Conservation (phyloP, 2,113 vertebrate genomes). For the Plestiodon gilberti region DNA sequence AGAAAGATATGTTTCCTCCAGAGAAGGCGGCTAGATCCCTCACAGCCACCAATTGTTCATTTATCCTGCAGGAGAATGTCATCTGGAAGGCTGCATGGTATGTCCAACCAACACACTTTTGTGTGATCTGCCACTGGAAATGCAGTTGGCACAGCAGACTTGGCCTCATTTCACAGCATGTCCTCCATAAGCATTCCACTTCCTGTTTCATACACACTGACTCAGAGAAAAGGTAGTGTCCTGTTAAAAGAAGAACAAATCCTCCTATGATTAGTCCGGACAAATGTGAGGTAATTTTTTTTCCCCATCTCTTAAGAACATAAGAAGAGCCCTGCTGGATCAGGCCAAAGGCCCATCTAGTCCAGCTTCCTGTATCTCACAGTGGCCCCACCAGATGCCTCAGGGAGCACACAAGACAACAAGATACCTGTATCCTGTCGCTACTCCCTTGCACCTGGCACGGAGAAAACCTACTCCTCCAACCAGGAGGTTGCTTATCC, state of each 20-base stretch:
- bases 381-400: too few relatives aligned
- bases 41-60: background rate
- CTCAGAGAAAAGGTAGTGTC: background rate
- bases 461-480: too few relatives aligned
- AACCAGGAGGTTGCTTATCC: too few relatives aligned
- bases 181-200: background rate
- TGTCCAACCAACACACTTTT: background rate
- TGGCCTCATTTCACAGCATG: background rate
- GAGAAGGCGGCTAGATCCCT: background rate
- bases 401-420: too few relatives aligned
- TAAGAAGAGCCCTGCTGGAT: too few relatives aligned
- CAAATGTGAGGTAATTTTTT: background rate
- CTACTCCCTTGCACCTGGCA: too few relatives aligned
- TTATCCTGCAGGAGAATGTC: background rate
- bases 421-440: too few relatives aligned
- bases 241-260: background rate
- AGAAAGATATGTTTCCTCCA: background rate
- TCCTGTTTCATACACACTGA: background rate
- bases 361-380: too few relatives aligned
- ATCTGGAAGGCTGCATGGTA: background rate
- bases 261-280: background rate
- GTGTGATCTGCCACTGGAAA: background rate
- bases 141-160: background rate
- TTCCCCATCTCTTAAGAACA: too few relatives aligned
- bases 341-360: too few relatives aligned